phyloP scores from a whole-genome alignment of 2,888 invertebrate species.

The Troglohyphantes excavatus region DNA sequence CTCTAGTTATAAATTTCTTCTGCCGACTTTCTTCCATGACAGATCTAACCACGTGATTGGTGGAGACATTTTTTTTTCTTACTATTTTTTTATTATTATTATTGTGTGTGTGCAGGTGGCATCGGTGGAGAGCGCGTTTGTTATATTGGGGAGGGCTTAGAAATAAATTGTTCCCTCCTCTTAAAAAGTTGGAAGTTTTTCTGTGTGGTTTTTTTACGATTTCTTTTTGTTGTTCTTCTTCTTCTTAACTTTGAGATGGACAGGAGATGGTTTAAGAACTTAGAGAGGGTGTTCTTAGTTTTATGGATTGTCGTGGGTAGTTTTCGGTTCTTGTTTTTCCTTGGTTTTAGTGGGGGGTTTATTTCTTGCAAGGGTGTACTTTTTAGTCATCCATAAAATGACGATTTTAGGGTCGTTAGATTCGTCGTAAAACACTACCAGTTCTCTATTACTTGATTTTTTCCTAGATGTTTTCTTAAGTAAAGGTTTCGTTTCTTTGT shows the following conservation, averaged over 20 bases:
- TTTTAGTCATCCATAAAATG: constrained; percentile 10
- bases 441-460: background rate
- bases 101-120: background rate
- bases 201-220: too few species aligned
- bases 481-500: too few species aligned
- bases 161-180: constrained; percentile 74
- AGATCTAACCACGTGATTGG: constrained; percentile 76
- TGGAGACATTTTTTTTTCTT: constrained; percentile 60
- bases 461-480: too few species aligned
- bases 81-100: constrained; percentile 1
- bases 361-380: background rate
- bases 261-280: constrained; percentile 72
- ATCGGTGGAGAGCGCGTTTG: constrained; percentile 47
- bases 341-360: background rate
- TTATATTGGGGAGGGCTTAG: constrained; percentile 71
- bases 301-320: constrained; percentile 61
- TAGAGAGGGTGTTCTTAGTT: constrained; percentile 55
- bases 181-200: constrained; percentile 57
- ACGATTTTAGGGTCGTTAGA: constrained; percentile 8
- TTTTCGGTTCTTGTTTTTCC: constrained; percentile 19
- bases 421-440: background rate
- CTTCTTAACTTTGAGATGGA: constrained; percentile 57
- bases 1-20: constrained; percentile 76
- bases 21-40: constrained; percentile 55
- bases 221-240: background rate